Base-by-base conservation (phyloP, 2,113 vertebrate species). In the Corythoichthys intestinalis region DNA sequence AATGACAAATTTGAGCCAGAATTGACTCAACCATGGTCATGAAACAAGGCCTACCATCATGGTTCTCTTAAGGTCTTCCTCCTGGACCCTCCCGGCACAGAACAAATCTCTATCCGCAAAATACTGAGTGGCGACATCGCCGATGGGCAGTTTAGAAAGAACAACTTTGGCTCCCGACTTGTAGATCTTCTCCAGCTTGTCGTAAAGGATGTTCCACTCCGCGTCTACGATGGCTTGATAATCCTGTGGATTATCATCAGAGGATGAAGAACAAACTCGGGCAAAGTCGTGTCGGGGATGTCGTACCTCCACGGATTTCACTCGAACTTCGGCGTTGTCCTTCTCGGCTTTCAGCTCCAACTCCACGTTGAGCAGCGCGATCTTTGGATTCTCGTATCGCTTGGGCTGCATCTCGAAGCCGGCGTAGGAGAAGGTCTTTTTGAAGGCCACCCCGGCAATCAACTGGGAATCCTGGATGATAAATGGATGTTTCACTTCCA, bases 351-450 rank as follows among this genome's bases (percentile, higher is more conserved):
- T 99, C 58, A 99, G 92, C 83, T 99, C 97, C 47, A 99, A 91
- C 86, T 99, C 97, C 38, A 99, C 90, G 0, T 99, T 99, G 66
- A 99, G 93, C 79, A 98, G 79, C 4, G 97, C 95, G 0, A 99
- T 99, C 85, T 82, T 95, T 61, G 93, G 97, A 4, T 91, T 89
- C 8, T 93, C 87, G 2, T 99, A 99, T 60, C 92, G 93, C 81
- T 99, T 99, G 65, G 96, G 96, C 79, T 99, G 97, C 97, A 99
- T 99, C 89, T 99, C 97, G 85, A 99, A 99, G 0, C 97, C 97
- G 5, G 97, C 97, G 0, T 99, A 99, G 12, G 96, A 99, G 81
- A 99, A 99, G 0, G 97, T 99, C 86, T 99, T 99, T 92, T 99
- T 99, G 75, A 99, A 99, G 1, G 97, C 97, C 0, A 99, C 97